Percentiles rank a stretch among this genome's conserved stretches.
Conservation (phyloP, 2,113 vertebrate genomes). For the Thomomys bottae region DNA sequence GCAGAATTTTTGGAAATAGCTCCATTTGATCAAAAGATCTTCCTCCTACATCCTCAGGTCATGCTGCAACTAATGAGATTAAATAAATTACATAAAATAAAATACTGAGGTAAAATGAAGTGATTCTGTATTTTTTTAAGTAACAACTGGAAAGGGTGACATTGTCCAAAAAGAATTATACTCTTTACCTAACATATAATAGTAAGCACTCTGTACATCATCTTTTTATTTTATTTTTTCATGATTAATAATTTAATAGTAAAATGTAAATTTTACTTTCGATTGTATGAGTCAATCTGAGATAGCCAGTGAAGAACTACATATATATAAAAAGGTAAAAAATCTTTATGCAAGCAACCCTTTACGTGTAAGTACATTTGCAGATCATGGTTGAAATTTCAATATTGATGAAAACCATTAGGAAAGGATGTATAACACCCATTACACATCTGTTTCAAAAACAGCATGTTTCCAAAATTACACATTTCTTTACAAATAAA, state of each 20-base stretch:
- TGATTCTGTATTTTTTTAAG: background rate
- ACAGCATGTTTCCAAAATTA: conserved; percentile 67
- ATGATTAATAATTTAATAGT: too few species aligned
- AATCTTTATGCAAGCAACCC: conserved; percentile 11
- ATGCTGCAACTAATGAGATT: background rate
- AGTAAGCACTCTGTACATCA: too few species aligned
- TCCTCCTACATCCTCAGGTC: background rate
- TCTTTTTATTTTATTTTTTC: too few species aligned
- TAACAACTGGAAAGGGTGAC: background rate
- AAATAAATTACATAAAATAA: conserved; percentile 11
- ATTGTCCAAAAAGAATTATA: too few species aligned
- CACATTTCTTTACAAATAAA: conserved; percentile 67
- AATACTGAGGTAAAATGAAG: background rate
- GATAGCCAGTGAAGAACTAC: too few species aligned
- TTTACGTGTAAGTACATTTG: background rate
- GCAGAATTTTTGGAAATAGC: background rate
- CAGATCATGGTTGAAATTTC: conserved; percentile 23
- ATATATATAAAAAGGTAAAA: too few species aligned
- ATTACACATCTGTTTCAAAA: conserved; percentile 57
- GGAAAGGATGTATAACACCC: conserved; percentile 84
- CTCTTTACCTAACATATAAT: too few species aligned
- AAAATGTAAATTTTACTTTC: too few species aligned
- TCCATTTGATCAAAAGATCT: background rate
- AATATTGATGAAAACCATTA: conserved; percentile 26
- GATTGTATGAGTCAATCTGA: too few species aligned